phyloP scores from a whole-genome alignment of 2,797 vertebrate species.

The Hemitrygon akajei region DNA sequence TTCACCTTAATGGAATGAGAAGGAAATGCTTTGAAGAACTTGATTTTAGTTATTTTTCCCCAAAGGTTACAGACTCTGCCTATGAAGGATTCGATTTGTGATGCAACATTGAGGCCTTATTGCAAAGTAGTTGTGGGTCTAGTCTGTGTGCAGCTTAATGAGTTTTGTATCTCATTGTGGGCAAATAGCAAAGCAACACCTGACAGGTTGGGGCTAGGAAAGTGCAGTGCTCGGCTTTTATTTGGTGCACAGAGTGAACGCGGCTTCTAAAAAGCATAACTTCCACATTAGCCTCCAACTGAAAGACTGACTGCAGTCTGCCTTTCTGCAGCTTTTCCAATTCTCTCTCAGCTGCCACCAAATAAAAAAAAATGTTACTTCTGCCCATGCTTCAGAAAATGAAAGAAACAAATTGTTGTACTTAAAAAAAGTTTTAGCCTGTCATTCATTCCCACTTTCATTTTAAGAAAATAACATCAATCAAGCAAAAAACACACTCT shows the following conservation, averaged over 20 bases:
- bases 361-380: background rate
- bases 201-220: background rate
- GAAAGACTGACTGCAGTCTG: background rate
- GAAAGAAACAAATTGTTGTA: conserved; percentile 35
- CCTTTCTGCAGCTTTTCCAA: background rate
- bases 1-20: background rate
- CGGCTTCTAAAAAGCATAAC: background rate
- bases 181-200: background rate
- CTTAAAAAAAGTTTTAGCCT: conserved; percentile 28
- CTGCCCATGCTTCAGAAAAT: conserved; percentile 25
- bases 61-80: background rate
- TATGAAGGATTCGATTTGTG: background rate
- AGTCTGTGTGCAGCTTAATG: background rate
- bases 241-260: background rate
- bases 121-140: background rate
- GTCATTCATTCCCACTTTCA: conserved; percentile 2
- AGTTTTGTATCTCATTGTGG: background rate
- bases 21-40: background rate
- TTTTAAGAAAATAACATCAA: conserved; percentile 27
- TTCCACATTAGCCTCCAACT: background rate
- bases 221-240: background rate
- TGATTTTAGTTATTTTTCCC: background rate
- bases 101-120: background rate
- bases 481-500: background rate
- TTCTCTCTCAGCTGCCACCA: background rate